These are phyloP conservation scores for Cercopithecus mitis DNA, from an alignment of 2,797 vertebrate genomes.

Conservation along the genomic window DNA sequence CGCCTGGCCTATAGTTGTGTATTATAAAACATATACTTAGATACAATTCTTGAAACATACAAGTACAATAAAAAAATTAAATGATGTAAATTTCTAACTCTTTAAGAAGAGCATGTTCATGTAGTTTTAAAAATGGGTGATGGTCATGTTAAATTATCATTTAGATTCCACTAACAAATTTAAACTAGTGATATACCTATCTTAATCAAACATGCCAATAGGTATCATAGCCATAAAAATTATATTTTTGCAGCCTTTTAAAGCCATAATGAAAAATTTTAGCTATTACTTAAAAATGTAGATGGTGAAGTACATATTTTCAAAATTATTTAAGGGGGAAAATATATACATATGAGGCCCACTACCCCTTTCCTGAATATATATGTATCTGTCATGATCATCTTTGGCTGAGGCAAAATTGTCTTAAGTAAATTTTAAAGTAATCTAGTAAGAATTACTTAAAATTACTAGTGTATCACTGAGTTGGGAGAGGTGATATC, in stretches of 20 bases:
- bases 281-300: background rate
- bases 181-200: background rate
- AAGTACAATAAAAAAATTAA: background rate
- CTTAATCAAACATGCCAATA: background rate
- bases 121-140: background rate
- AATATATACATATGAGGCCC: background rate
- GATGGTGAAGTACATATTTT: background rate
- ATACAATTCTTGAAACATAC: background rate
- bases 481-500: background rate
- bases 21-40: background rate
- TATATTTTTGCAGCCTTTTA: background rate
- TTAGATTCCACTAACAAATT: background rate
- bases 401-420: background rate
- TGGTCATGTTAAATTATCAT: background rate
- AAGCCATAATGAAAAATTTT: background rate
- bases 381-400: background rate
- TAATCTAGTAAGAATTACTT: background rate
- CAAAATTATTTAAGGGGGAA: background rate
- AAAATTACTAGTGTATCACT: background rate
- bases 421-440: background rate
- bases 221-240: background rate
- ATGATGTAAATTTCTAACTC: background rate
- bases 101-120: background rate
- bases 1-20: background rate
- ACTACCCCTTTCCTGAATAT: background rate